Percentiles rank a stretch among this genome's conserved stretches.
Evolutionary conservation across 2,797 vertebrate genomes (phyloP).

Genomic region (Miichthys miiuy): DNA sequence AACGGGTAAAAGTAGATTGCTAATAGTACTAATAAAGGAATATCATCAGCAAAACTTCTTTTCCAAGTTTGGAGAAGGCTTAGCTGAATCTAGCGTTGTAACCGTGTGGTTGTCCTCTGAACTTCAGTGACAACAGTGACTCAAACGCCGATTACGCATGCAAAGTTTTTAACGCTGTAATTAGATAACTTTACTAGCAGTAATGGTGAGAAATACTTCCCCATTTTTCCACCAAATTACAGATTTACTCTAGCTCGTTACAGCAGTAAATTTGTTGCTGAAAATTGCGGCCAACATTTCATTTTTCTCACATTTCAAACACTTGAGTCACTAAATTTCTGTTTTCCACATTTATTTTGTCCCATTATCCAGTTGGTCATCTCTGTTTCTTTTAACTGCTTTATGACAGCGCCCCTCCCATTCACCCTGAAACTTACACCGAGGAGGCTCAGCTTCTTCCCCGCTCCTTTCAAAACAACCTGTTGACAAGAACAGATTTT

Average conservation of each 20-base stretch:
- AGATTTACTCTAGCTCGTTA: constrained; percentile 11
- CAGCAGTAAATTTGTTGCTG: background rate
- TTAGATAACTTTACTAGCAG: background rate
- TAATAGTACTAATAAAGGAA: background rate
- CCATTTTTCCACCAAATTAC: constrained; percentile 18
- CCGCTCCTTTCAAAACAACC: constrained; percentile 86
- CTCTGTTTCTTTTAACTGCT: background rate
- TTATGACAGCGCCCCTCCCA: background rate
- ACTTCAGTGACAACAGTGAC: background rate
- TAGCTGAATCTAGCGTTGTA: background rate
- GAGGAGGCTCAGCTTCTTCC: constrained; percentile 86
- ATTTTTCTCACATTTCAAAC: constrained; percentile 7
- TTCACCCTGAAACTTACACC: constrained; percentile 80
- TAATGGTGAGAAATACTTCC: background rate
- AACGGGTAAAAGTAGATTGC: too few relatives aligned
- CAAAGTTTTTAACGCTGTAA: background rate
- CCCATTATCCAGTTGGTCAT: background rate
- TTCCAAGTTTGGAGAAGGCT: background rate
- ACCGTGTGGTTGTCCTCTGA: constrained; percentile 1
- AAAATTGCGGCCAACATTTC: background rate
- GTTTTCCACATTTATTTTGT: constrained; percentile 1
- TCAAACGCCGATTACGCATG: background rate
- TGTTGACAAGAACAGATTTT: constrained; percentile 53
- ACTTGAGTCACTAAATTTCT: background rate
- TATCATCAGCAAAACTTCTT: background rate